These are phyloP conservation scores for Ceuthmochares aereus DNA, from an alignment of 2,113 vertebrate genomes.

Conservation along the genomic window DNA sequence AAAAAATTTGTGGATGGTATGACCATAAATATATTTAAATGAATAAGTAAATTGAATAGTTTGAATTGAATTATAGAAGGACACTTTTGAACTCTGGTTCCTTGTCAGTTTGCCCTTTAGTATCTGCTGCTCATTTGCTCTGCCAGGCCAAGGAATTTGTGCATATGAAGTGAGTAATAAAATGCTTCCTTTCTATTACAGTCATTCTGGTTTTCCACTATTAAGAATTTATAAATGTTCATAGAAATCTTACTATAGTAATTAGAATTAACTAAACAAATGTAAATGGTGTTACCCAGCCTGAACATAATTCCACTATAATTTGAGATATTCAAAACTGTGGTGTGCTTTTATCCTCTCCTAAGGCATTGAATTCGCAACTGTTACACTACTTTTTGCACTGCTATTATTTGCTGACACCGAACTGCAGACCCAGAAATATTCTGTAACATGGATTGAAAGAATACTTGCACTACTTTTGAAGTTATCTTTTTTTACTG, in stretches of 20 bases:
- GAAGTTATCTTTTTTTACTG: background rate
- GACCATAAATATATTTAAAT: background rate
- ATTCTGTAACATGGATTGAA: background rate
- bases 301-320: background rate
- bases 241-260: background rate
- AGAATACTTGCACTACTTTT: background rate
- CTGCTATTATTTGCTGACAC: background rate
- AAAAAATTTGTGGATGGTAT: background rate
- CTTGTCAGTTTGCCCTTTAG: constrained; percentile 32
- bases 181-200: background rate
- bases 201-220: background rate
- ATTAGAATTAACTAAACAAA: background rate
- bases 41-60: constrained; percentile 25
- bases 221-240: background rate
- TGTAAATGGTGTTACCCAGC: background rate
- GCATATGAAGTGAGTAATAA: background rate
- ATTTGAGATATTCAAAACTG: background rate
- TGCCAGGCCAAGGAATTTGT: background rate
- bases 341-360: background rate
- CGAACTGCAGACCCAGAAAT: background rate
- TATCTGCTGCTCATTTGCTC: constrained; percentile 38
- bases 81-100: background rate
- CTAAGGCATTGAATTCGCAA: background rate
- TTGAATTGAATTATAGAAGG: constrained; percentile 1
- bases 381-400: background rate